Base-by-base conservation (phyloP, 2,797 vertebrate genomes). In the Myioborus melanocephalus region DNA sequence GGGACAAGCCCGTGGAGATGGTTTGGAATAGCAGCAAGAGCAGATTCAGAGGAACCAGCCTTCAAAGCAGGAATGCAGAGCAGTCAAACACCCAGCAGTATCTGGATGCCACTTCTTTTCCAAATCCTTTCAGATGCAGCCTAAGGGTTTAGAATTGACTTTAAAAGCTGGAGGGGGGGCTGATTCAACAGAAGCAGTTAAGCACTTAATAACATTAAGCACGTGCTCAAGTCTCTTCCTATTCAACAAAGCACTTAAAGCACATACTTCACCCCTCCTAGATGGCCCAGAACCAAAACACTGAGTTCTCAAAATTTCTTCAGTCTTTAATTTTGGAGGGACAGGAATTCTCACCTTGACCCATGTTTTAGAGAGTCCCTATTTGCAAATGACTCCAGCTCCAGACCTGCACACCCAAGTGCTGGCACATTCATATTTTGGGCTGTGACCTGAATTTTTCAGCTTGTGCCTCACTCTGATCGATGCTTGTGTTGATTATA, bases 171-270 rank as follows among this genome's bases (percentile, higher is more conserved):
- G 50, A 6, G 12, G 27, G 27, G 27, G 16, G 26, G 28, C 50
- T 24, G 89, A 93, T 95, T 94, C 82, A 90, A 92, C 89, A 95
- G 85, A 96, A 96, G 6, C 91, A 89, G 76, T 53, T 94, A 89
- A 96, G 94, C 91, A 93, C 94, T 93, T 95, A 96, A 95, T 95
- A 95, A 95, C 92, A 75, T 96, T 92, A 95, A 95, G 91, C 82
- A 87, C 68, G 34, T 68, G 81, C 84, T 95, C 77, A 46, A 91
- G 87, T 87, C 92, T 92, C 94, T 96, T 94, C 92, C 92, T 85
- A 85, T 95, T 93, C 89, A 95, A 78, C 81, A 85, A 94, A 97
- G 79, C 75, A 87, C 61, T 93, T 76, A 72, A 78, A 92, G 65
- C 79, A 91, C 82, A 81, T 63, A 78, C n/a, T 95, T 95, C 69